Conservation (phyloP, 1,140 invertebrate genomes). For the Cotesia chilonis region DNA sequence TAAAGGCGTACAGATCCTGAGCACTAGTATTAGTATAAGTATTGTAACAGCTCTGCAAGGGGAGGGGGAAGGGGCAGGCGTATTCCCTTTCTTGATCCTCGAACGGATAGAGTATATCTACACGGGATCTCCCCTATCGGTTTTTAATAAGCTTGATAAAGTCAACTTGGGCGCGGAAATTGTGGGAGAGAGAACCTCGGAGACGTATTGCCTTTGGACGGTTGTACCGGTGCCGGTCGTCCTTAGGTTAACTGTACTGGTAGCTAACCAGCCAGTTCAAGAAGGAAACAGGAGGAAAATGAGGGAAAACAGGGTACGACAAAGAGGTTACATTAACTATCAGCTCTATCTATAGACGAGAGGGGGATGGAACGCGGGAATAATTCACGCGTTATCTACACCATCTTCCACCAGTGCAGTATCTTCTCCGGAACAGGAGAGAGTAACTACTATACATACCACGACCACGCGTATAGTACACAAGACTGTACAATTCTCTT, state of each 20-base stretch:
- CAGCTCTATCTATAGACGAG: conserved; percentile 47
- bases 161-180: conserved; percentile 50
- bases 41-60: neutral
- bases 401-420: conserved; percentile 57
- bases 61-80: conserved; percentile 20
- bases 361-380: conserved; percentile 61
- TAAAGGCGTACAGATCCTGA: too few relatives aligned
- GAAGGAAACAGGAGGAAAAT: conserved; percentile 33
- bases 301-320: conserved; percentile 43
- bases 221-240: too few relatives aligned
- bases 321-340: conserved; percentile 48
- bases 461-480: conserved; percentile 13
- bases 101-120: conserved; percentile 57
- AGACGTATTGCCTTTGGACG: conserved; percentile 1
- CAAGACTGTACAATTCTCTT: too few relatives aligned
- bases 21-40: conserved; percentile 4
- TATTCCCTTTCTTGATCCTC: conserved; percentile 41
- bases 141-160: conserved; percentile 66
- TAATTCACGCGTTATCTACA: conserved; percentile 65
- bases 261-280: conserved; percentile 12
- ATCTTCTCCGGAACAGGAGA: conserved; percentile 52
- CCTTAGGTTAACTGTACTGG: conserved; percentile 10
- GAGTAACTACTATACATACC: conserved; percentile 40
- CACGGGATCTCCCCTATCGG: conserved; percentile 60
- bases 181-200: conserved; percentile 19